Percentiles rank a stretch among this genome's conserved stretches.
Evolutionary conservation across 2,888 invertebrate species (phyloP).

Genomic region (Erebia ligea): DNA sequence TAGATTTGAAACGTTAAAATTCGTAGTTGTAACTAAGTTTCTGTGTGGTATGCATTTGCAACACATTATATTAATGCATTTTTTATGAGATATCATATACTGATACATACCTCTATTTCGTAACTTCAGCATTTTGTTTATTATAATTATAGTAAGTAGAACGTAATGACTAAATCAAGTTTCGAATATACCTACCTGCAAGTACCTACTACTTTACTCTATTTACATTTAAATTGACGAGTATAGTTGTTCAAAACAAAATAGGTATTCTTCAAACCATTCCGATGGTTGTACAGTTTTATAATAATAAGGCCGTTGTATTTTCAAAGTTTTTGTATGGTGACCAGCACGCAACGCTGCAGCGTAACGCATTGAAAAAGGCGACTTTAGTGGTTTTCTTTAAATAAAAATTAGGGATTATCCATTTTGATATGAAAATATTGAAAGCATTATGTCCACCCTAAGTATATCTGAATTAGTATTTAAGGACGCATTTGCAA

Average conservation of each 20-base stretch:
- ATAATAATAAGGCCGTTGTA: conserved; percentile 21
- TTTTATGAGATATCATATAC: conserved; percentile 2
- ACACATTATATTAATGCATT: neutral
- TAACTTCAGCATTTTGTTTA: conserved; percentile 11
- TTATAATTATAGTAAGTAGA: neutral
- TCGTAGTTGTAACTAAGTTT: conserved; percentile 53
- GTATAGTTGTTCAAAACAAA: conserved; percentile 30
- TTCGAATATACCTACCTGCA: neutral
- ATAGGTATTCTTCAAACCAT: conserved; percentile 20
- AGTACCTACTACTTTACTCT: neutral
- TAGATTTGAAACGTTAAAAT: conserved; percentile 43
- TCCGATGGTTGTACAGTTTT: conserved; percentile 30
- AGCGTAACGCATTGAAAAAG: neutral
- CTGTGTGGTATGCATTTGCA: neutral
- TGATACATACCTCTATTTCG: neutral
- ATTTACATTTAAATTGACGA: conserved; percentile 34
- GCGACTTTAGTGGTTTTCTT: neutral
- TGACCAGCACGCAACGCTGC: neutral
- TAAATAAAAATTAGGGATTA: neutral
- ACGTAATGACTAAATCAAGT: conserved; percentile 19
- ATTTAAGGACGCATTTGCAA: no score
- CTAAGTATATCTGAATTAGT: neutral
- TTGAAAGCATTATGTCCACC: neutral
- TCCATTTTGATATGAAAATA: neutral
- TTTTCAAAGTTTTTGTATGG: conserved; percentile 27